Base-by-base conservation (phyloP, 1,140 invertebrate genomes). In the Forficula auricularia region DNA sequence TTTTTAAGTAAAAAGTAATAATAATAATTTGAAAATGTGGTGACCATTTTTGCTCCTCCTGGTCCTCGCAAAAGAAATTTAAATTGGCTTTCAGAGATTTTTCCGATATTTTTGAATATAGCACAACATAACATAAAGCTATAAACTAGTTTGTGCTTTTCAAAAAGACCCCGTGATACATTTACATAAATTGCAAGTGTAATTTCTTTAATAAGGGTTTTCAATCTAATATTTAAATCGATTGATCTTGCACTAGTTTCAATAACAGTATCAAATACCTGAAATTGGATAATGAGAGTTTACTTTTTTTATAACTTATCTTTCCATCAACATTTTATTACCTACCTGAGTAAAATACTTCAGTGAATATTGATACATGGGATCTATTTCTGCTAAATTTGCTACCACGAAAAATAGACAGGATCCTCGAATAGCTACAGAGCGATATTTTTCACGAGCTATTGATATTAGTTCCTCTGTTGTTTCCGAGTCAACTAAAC, bases 331-430 rank as follows among this genome's bases (percentile, higher is more conserved):
- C n/a, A 16, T 43, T 14, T 6, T 44, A 43, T 27, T 44, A 55
- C 54, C 56, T 54, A 74, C 77, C 60, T 76, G 71, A 46, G 71
- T 85, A 52, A 89, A 90, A 57, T 88, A 90, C 54, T 88, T 87
- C 3, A 90, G 62, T 2, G 84, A 88, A 67, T 78, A 94, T 61
- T 95, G 89, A 61, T 95, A 96, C 89, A 94, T 95, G 0, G 86
- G 83, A 62, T 94, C 87, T 42, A 94, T 83, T 46, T 88, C 80
- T 0, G 82, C 76, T 2, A 95, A 64, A 54, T 82, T 77, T 3
- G 84, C 79, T 9, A 94, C 82, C 1, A 88, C 85, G 58, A 94
- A 94, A 58, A 88, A 35, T 95, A 2, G 95, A 61, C 12, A 89
- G 1, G 87, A 86, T 1, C 87, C 89, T 47, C 86, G 73, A 1